Evolutionary conservation across 2,888 invertebrate genomes (phyloP).

Genomic region (Galerucella pusilla): DNA sequence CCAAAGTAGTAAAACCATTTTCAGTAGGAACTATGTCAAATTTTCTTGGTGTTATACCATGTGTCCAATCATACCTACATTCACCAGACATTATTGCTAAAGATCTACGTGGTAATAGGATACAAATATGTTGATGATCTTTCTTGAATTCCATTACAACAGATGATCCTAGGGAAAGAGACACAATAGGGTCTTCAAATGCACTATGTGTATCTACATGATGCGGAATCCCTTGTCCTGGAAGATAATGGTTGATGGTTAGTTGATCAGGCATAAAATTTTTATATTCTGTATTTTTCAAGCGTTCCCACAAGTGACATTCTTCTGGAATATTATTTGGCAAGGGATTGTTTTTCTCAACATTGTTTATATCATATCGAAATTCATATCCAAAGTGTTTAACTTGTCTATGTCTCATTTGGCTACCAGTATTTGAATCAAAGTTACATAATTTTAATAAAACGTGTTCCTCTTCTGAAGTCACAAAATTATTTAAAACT

Average conservation of each 20-base stretch:
- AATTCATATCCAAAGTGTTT: constrained; percentile 95
- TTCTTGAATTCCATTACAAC: constrained; percentile 91
- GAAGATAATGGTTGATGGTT: constrained; percentile 85
- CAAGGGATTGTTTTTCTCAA: constrained; percentile 78
- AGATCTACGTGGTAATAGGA: constrained; percentile 77
- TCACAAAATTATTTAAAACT: constrained; percentile 79
- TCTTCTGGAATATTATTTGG: constrained; percentile 75
- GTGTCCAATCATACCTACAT: constrained; percentile 80
- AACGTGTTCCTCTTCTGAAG: constrained; percentile 72
- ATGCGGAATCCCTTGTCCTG: constrained; percentile 93
- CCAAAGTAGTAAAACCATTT: constrained; percentile 67
- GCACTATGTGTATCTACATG: constrained; percentile 97
- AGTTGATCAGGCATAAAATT: constrained; percentile 79
- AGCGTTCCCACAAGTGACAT: constrained; percentile 73
- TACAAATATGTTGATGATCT: constrained; percentile 69
- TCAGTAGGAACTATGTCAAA: constrained; percentile 76
- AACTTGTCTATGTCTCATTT: constrained; percentile 84
- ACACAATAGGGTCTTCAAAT: constrained; percentile 89
- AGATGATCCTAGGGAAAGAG: constrained; percentile 84
- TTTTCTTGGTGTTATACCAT: constrained; percentile 87
- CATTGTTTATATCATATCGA: constrained; percentile 86
- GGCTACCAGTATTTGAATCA: constrained; percentile 65
- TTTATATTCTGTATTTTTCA: constrained; percentile 63
- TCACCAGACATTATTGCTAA: constrained; percentile 84
- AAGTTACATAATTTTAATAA: constrained; percentile 70